phyloP scores from a whole-genome alignment of 92 coral and sea anemone genomes.

The Heliopora coerulea region DNA sequence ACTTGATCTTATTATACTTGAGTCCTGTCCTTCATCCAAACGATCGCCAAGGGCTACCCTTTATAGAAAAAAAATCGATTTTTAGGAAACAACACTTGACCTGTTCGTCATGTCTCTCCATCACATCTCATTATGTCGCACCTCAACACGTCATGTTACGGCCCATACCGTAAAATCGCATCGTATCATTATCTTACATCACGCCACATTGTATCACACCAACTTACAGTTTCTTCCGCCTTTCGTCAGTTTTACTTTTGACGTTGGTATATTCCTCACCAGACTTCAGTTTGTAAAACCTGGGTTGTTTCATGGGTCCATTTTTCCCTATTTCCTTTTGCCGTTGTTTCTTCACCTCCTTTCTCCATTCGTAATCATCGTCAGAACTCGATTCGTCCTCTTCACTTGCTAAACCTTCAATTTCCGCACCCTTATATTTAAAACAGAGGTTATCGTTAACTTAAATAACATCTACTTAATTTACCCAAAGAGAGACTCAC shows the following conservation, averaged over 20 bases:
- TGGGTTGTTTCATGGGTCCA: slow-evolving; percentile 53
- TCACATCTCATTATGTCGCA: not conserved
- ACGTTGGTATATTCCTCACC: slow-evolving; percentile 59
- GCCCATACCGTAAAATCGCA: no score
- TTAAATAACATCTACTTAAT: not conserved
- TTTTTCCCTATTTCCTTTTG: slow-evolving; percentile 47
- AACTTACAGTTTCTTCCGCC: slow-evolving; percentile 50
- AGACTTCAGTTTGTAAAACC: slow-evolving; percentile 84
- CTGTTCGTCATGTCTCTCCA: not conserved
- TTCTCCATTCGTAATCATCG: slow-evolving; percentile 82
- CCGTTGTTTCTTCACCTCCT: slow-evolving; percentile 55
- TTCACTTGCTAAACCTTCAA: slow-evolving; percentile 76
- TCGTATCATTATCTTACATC: no score
- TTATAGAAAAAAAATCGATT: not conserved
- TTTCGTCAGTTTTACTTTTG: slow-evolving; percentile 19
- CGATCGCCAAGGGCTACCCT: slow-evolving; percentile 88
- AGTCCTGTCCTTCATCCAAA: slow-evolving; percentile 57
- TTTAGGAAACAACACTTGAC: not conserved
- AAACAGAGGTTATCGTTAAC: not conserved
- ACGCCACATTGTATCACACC: no score
- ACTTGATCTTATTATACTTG: slow-evolving; percentile 61
- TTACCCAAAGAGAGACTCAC: slow-evolving; percentile 30
- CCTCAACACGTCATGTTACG: no score
- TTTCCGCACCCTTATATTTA: slow-evolving; percentile 47
- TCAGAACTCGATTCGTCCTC: slow-evolving; percentile 87